Evolutionary conservation across 2,797 vertebrate genomes (phyloP).

Genomic region (Sebastes ruberrimus): DNA sequence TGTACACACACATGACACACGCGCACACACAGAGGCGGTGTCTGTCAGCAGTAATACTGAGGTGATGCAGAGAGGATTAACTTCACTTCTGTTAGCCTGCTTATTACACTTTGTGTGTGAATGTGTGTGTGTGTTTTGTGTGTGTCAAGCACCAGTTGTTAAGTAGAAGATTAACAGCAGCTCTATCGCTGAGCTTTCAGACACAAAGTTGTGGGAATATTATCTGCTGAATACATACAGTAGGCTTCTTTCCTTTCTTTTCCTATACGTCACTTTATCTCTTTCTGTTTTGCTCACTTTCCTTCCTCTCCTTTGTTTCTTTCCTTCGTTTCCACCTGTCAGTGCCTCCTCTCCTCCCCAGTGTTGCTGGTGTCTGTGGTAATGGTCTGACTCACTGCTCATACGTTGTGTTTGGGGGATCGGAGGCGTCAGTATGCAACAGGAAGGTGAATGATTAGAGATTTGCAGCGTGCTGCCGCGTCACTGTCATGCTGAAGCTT

Average conservation of each 20-base stretch:
- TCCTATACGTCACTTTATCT: background rate
- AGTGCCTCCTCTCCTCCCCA: background rate
- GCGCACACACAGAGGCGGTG: constrained; percentile 32
- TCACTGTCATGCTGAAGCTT: background rate
- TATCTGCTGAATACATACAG: constrained; percentile 9
- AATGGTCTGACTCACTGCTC: constrained; percentile 52
- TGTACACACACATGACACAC: constrained; percentile 4
- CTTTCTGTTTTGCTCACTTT: background rate
- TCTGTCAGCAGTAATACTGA: constrained; percentile 62
- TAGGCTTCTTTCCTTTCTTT: constrained; percentile 7
- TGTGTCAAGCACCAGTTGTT: constrained; percentile 27
- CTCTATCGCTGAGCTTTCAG: constrained; percentile 26
- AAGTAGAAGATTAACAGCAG: constrained; percentile 55
- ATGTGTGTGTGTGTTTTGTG: constrained; percentile 9
- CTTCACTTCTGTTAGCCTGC: constrained; percentile 54
- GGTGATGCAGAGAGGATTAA: constrained; percentile 69
- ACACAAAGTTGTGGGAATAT: constrained; percentile 24
- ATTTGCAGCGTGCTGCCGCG: background rate
- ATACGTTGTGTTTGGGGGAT: constrained; percentile 21
- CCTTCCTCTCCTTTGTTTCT: background rate
- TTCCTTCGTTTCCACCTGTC: constrained; percentile 13
- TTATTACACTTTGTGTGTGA: constrained; percentile 39
- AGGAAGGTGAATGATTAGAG: constrained; percentile 30
- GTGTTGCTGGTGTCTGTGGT: constrained; percentile 12
- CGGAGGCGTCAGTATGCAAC: background rate